Base-by-base conservation (phyloP, 2,797 vertebrate species). In the Semotilus atromaculatus region DNA sequence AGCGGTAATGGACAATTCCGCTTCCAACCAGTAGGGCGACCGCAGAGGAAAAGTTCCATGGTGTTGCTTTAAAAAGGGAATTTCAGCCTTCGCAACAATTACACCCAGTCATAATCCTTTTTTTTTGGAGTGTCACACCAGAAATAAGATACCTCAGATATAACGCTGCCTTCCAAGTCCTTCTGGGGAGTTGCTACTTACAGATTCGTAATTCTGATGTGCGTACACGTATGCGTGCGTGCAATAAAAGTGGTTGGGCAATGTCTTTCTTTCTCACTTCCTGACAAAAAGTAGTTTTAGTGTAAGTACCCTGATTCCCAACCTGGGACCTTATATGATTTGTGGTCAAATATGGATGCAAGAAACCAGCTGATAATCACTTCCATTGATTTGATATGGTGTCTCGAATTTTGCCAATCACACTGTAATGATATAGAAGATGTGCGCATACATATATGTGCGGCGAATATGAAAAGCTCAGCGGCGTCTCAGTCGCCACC, bases 161-260 rank as follows among this genome's bases (percentile, higher is more conserved):
- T 77, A 77, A 23, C 1, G 5, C 36, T 67, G 48, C 48, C 36
- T 83, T 77, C 58, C 62, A 77, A 70, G 51, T 58, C 34, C 73
- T 84, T 64, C n/a, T 18, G 82, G 73, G 64, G 77, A 84, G 82
- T 77, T 77, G 34, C 73, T 43, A 40, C 73, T 76, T 55, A 68
- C 11, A 21, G 7, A 19, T 70, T 76, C 11, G 36, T 77, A 58
- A 45, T 83, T 83, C 26, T 14, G 64, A 83, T 67, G 60, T 66
- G 60, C 21, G n/a, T 51, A 74, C 23, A 67, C 66, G n/a, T n/a
- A n/a, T n/a, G n/a, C n/a, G n/a, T n/a, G n/a, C n/a, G n/a, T n/a
- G n/a, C 55, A 75, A 66, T 66, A 67, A 83, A 68, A 31, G 26
- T 77, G 29, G 82, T 68, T 40, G 45, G 23, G 43, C 38, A 82